Base-by-base conservation (phyloP, 2,113 vertebrate species). In the Notothenia rossii region DNA sequence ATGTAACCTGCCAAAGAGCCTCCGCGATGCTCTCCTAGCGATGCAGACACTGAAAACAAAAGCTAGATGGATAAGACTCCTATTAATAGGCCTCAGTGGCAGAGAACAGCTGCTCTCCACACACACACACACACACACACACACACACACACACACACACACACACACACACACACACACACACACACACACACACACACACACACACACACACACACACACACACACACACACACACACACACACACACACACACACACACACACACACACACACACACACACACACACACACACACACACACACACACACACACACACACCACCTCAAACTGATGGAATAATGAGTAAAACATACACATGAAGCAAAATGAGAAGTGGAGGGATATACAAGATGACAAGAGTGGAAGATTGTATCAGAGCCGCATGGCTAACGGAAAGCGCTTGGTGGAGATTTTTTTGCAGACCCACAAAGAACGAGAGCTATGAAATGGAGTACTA, bases 21-120 rank as follows among this genome's bases (percentile, higher is more conserved):
- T 48, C 53, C 36, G 72, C 20, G 40, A 77, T 62, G 56, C 78
- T 85, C 82, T 88, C 72, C 25, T 59, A 77, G 71, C 49, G 46
- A 70, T 84, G 77, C 75, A 70, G 82, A 87, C 29, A 77, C 76
- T 79, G 83, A 88, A 91, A 91, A 94, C 83, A 88, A 93, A 89
- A 72, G 87, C 87, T 85, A 77, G 81, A 89, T 48, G 25, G 66
- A 79, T 86, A 79, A 86, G 83, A 84, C 86, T 94, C 92, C 89
- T 94, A 93, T 93, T 94, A 93, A 94, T 94, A 94, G 92, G 93
- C 86, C 90, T 86, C 85, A 88, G 87, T 92, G 89, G 90, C 86
- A 82, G 88, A 88, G 88, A 93, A 92, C 94, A 95, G 92, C 94
- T 95, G 94, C 93, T 94, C 78, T 81, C 84, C 77, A 54, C 51